Percentiles rank a stretch among this genome's conserved stretches.
phyloP scores from a whole-genome alignment of 2,113 vertebrate species.

The Cyprichromis sp. region DNA sequence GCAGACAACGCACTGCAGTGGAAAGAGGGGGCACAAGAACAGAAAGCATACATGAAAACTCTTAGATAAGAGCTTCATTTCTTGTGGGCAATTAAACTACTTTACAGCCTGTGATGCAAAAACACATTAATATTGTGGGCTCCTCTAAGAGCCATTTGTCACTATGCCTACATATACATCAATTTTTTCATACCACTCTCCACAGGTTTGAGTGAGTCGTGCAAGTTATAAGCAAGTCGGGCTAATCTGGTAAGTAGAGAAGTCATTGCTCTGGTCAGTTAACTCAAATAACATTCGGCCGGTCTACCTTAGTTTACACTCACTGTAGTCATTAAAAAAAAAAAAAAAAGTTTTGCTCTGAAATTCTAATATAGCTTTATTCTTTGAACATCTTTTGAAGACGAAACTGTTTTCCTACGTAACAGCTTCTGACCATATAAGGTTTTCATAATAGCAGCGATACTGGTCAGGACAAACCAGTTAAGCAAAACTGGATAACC shows the following conservation, averaged over 20 bases:
- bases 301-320: neutral
- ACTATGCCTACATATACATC: neutral
- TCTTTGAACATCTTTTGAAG: neutral
- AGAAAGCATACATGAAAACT: conserved; percentile 22
- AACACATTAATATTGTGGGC: neutral
- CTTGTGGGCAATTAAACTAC: conserved; percentile 19
- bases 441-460: neutral
- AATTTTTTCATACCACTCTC: neutral
- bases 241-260: neutral
- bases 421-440: neutral
- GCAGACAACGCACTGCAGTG: conserved; percentile 38
- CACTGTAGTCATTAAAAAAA: neutral
- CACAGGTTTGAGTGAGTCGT: neutral
- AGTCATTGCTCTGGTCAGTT: neutral
- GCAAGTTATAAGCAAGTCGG: neutral
- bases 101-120: neutral
- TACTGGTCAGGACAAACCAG: neutral
- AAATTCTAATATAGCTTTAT: neutral
- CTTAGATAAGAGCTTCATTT: conserved; percentile 8
- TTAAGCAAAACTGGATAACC: neutral
- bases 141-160: neutral
- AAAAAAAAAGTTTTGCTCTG: neutral
- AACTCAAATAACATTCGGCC: neutral
- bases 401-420: neutral
- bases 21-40: conserved; percentile 17